Evolutionary conservation across 1,140 invertebrate species (phyloP), one percentile per base, ranked within the genome.

Genomic region (Sinella curviseta): DNA sequence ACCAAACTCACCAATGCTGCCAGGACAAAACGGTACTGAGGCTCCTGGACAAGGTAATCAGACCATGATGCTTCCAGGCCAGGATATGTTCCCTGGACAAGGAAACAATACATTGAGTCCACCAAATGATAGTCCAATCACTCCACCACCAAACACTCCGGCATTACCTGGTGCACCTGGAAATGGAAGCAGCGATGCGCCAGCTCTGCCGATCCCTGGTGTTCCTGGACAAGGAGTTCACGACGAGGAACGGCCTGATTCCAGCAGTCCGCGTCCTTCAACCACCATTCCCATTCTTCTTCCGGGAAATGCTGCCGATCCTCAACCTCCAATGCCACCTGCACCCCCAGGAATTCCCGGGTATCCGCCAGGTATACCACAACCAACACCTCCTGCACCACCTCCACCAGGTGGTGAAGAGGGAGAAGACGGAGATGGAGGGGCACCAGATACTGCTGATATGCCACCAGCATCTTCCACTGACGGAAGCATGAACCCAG

Each of bases 271-370:
- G 4, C 57, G 14, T 8, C 24, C 57, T 4, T 65, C 57, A n/a
- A 70, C 65, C 30, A 70, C 65, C n/a, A 31, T 33, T 70, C 65
- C 65, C 8, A 65, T 65, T 65, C 57, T 65, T 17, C 4, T 65
- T 30, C 65, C 65, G 4, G 39, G 60, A 67, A 4, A 30, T 14
- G 4, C 60, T 12, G 34, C 12, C 24, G 2, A 12, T 8, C 70
- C 70, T 31, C 70, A 74, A 34, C 70, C 34, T 74, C 70, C 70
- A 33, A 20, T 20, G 26, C 70, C 30, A 74, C 70, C 70, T 34
- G 70, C 30, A 74, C 16, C 26, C 3, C 70, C 70, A 74, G 24
- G 17, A 8, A 30, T 17, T 74, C 30, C 30, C 17, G 34, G 39
- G 39, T 48, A 48, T 48, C 39, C 39, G 20, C 39, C 39, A 48